A percentile compares a stretch with the other conserved stretches of the same genome.
Evolutionary conservation across 2,888 invertebrate species (phyloP).

Genomic region (Thysanoteuthis rhombus): DNA sequence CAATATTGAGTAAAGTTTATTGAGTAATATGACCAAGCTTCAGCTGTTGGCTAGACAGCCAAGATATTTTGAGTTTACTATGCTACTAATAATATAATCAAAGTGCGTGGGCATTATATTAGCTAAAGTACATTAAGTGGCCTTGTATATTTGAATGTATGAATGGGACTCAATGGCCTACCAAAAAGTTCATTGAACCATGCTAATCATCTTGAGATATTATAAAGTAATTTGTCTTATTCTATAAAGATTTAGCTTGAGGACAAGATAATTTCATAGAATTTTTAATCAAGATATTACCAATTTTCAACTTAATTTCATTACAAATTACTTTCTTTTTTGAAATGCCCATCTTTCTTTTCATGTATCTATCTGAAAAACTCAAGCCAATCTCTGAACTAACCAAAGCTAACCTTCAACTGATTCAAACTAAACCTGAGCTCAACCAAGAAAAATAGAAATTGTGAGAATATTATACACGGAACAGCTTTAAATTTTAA

Average conservation of each 20-base stretch:
- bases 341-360: no score
- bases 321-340: no score
- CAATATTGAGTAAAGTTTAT: background rate
- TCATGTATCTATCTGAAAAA: no score
- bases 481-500: background rate
- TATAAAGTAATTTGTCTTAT: background rate
- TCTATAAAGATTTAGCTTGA: background rate
- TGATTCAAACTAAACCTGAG: background rate
- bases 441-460: no score
- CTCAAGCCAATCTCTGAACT: background rate
- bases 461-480: background rate
- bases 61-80: background rate
- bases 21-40: background rate
- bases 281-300: background rate
- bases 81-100: background rate
- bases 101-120: background rate
- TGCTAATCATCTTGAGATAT: background rate
- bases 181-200: no score
- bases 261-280: background rate
- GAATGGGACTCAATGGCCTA: background rate
- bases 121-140: background rate
- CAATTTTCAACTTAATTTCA: background rate
- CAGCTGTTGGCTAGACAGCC: conserved; percentile 12
- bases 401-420: background rate
- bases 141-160: background rate